Conservation (phyloP, 1,140 invertebrate genomes). For the Monochamus saltuarius region DNA sequence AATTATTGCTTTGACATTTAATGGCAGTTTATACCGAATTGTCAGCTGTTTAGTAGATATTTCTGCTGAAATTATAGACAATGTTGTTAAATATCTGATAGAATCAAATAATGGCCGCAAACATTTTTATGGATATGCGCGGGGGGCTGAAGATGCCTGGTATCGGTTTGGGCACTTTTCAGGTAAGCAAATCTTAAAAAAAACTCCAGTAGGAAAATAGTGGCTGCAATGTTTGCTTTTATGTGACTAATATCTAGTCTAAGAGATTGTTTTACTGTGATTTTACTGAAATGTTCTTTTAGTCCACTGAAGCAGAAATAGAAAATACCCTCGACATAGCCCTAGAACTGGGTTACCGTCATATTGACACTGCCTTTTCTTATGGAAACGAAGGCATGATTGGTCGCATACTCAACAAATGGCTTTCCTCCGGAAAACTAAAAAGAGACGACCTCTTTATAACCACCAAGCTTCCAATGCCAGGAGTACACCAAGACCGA, state of each 20-base stretch:
- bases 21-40: neutral
- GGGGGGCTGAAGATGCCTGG: conserved; percentile 29
- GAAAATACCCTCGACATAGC: conserved; percentile 66
- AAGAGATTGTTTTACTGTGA: neutral
- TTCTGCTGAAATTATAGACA: neutral
- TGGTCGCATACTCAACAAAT: conserved; percentile 71
- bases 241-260: no score
- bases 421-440: conserved; percentile 68
- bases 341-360: conserved; percentile 66
- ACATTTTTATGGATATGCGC: neutral
- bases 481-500: conserved; percentile 55
- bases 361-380: conserved; percentile 70
- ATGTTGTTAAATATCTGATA: neutral
- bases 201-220: neutral
- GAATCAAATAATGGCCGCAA: conserved; percentile 5
- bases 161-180: conserved; percentile 35
- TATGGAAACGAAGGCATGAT: conserved; percentile 80
- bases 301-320: conserved; percentile 60
- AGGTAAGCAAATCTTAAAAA: conserved; percentile 29
- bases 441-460: conserved; percentile 77
- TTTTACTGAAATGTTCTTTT: conserved; percentile 11
- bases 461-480: conserved; percentile 69
- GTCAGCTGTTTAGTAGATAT: no score
- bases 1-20: neutral
- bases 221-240: neutral